Evolutionary conservation across 2,113 vertebrate genomes (phyloP), one percentile per base, ranked within the genome.

Genomic region (Amphilophus citrinellus): DNA sequence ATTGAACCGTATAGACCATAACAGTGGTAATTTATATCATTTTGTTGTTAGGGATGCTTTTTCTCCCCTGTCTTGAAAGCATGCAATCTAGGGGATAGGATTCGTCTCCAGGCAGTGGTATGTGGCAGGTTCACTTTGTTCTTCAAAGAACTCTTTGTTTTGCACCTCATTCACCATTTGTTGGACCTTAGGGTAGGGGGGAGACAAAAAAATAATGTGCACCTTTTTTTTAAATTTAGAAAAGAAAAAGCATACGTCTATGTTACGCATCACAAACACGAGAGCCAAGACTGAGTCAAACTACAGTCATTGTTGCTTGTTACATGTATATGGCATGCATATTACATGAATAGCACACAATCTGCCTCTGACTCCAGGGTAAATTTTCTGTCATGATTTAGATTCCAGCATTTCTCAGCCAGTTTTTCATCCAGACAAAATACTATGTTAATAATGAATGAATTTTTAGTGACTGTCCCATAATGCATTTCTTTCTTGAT

Each of bases 1-100:
- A 96, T 95, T 96, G 95, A 96, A 96, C 94, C 83, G 88, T 95
- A 95, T 95, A 95, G 95, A 96, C 94, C 93, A 95, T 94, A 95
- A 95, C 94, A 90, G 89, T 88, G 91, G 95, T 92, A 91, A 95
- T 96, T 95, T 94, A 93, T 95, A 95, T 95, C 88, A 92, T 95
- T 95, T 95, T 94, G 94, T 93, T 93, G 87, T 92, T 87, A 77
- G 84, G 79, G 85, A 85, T 89, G 93, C 84, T 88, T 89, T 88
- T 58, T 84, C 82, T 79, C 88, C 85, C 71, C 58, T 86, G 88
- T 84, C 85, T 89, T 82, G 84, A 94, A 93, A 93, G 89, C 85
- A 60, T 60, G 75, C 84, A 86, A 88, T 87, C 86, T 84, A 47
- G 63, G 82, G 57, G 57, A 90, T 73, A 75, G 84, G 56, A 90